Percentiles rank a stretch among this genome's conserved stretches.
Conservation (phyloP, 2,113 vertebrate species). For the Pelodiscus sinensis region DNA sequence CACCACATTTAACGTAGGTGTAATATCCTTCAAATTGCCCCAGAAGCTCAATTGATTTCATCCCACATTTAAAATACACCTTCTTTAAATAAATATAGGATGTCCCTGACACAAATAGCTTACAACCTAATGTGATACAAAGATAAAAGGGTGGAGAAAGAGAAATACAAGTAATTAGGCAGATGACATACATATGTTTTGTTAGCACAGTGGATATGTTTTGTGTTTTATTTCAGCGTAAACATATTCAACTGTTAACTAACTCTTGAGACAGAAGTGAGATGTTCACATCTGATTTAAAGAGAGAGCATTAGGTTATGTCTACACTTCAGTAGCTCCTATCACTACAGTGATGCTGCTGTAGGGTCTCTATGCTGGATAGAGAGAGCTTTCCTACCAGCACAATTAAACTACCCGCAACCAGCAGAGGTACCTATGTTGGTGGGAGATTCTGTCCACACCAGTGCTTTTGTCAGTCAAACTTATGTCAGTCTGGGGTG, state of each 20-base stretch:
- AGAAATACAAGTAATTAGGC: not conserved
- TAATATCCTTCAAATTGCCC: not conserved
- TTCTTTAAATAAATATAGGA: not conserved
- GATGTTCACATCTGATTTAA: conserved; percentile 3
- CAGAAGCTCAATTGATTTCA: not conserved
- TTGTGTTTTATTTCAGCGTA: not conserved
- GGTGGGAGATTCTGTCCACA: no score
- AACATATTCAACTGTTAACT: not conserved
- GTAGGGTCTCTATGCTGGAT: no score
- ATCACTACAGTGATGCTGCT: no score
- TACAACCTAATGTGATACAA: not conserved
- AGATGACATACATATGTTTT: not conserved
- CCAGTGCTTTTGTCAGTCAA: no score
- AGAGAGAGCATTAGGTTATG: not conserved
- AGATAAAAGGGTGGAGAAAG: not conserved
- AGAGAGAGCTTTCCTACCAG: no score
- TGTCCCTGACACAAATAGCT: not conserved
- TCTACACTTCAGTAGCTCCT: not conserved
- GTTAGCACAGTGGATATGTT: not conserved
- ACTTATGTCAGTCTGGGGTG: no score
- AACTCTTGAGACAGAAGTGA: not conserved
- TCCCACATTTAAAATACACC: not conserved
- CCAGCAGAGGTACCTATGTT: no score
- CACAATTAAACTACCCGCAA: no score
- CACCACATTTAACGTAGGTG: not conserved